phyloP scores from a whole-genome alignment of 2,113 vertebrate genomes.

The Hemibagrus wyckioides region DNA sequence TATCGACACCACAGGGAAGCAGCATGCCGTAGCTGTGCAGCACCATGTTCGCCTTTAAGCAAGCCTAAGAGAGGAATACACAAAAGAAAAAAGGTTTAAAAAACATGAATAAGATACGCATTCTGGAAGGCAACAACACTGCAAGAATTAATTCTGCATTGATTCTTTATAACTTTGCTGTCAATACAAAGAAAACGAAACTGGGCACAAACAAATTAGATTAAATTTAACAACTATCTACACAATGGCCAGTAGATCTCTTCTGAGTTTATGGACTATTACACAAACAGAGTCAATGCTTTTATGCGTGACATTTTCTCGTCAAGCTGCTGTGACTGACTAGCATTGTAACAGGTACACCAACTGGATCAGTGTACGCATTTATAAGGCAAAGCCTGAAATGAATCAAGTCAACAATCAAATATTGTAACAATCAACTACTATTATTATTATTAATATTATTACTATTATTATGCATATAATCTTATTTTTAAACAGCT shows the following conservation, averaged over 20 bases:
- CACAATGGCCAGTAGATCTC: background rate
- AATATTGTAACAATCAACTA: no score
- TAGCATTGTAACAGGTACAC: no score
- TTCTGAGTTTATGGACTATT: background rate
- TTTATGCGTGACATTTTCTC: background rate
- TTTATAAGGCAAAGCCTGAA: no score
- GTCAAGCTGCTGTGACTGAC: background rate
- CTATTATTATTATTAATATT: no score
- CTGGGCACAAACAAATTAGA: background rate
- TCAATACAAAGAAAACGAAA: background rate
- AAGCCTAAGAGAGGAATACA: constrained; percentile 76
- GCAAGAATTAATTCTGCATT: background rate
- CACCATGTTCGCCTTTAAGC: constrained; percentile 81
- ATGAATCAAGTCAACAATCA: no score
- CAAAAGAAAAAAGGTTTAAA: background rate
- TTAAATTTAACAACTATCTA: background rate
- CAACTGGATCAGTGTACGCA: no score
- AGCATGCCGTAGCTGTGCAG: constrained; percentile 94
- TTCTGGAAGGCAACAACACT: background rate
- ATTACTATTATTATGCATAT: no score
- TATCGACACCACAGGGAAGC: constrained; percentile 89
- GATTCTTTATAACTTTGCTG: background rate
- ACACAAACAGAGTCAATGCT: background rate
- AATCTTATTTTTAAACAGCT: no score
- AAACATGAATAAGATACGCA: background rate